Conservation (phyloP, 2,888 invertebrate species). For the Cephus runcator region DNA sequence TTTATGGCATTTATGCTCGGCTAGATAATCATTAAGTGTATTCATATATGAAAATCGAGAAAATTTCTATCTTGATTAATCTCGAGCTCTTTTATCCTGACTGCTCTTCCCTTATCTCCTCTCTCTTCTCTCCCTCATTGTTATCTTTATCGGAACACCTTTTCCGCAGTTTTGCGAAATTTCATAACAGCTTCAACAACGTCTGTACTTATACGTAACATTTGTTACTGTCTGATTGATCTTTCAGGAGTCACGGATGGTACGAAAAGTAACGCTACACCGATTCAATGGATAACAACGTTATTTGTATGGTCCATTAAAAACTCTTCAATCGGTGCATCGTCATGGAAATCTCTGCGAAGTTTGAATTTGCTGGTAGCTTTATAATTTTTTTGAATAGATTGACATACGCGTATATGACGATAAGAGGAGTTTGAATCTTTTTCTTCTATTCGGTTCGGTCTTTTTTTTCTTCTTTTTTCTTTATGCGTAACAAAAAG, state of each 20-base stretch:
- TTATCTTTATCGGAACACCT: conserved; percentile 3
- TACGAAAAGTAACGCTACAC: not conserved
- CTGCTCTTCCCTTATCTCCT: not conserved
- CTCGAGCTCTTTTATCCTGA: not conserved
- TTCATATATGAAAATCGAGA: not conserved
- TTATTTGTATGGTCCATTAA: not conserved
- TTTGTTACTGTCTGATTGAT: not conserved
- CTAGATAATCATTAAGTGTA: not conserved
- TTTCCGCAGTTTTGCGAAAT: not conserved
- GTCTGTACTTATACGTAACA: not conserved
- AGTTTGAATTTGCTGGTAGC: not conserved
- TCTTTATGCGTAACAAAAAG: conserved; percentile 2
- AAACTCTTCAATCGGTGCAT: not conserved
- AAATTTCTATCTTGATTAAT: conserved; percentile 1
- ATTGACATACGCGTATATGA: not conserved
- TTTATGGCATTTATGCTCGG: not conserved
- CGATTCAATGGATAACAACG: not conserved
- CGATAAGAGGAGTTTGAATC: conserved; percentile 22
- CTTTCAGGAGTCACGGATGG: not conserved
- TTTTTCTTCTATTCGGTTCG: conserved; percentile 8
- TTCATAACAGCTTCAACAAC: not conserved
- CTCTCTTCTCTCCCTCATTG: conserved; percentile 7
- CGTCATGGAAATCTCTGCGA: not conserved
- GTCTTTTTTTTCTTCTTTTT: conserved; percentile 23
- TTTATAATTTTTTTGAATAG: not conserved